phyloP scores from a whole-genome alignment of 2,113 vertebrate genomes.

The Neolamprologus caudopunctatus region DNA sequence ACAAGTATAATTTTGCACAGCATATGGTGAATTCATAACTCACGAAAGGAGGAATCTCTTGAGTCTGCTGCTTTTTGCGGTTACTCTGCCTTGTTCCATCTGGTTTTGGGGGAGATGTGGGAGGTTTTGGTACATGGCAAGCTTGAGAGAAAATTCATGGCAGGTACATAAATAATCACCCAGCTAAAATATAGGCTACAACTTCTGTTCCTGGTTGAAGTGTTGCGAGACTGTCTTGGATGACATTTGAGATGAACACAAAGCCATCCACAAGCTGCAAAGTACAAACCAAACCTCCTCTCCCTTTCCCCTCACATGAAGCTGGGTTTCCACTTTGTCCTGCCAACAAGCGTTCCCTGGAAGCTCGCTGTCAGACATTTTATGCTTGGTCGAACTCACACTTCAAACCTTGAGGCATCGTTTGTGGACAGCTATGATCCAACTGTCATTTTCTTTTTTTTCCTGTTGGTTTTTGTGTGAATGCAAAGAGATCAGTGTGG shows the following conservation, averaged over 20 bases:
- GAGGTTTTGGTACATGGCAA: constrained; percentile 56
- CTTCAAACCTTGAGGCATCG: constrained; percentile 47
- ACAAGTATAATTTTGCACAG: constrained; percentile 43
- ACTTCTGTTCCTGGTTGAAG: constrained; percentile 47
- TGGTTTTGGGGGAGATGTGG: constrained; percentile 53
- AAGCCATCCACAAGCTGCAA: constrained; percentile 40
- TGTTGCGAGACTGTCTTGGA: constrained; percentile 38
- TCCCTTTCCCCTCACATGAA: constrained; percentile 41
- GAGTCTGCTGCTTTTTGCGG: constrained; percentile 52
- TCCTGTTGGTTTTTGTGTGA: constrained; percentile 54
- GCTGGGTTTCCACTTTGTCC: constrained; percentile 59
- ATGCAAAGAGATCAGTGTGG: constrained; percentile 56
- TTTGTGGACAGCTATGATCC: constrained; percentile 55
- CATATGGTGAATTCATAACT: constrained; percentile 66
- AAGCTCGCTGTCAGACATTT: constrained; percentile 48
- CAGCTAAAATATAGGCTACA: constrained; percentile 56
- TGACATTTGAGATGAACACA: constrained; percentile 56
- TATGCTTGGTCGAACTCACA: constrained; percentile 49
- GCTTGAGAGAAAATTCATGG: constrained; percentile 55
- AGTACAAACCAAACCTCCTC: constrained; percentile 47
- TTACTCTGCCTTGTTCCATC: constrained; percentile 61
- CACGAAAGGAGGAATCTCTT: constrained; percentile 37
- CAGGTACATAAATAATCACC: constrained; percentile 74
- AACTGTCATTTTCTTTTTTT: constrained; percentile 50
- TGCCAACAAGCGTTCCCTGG: constrained; percentile 57